Conservation (phyloP, 2,113 vertebrate species). For the Gorilla gorilla region DNA sequence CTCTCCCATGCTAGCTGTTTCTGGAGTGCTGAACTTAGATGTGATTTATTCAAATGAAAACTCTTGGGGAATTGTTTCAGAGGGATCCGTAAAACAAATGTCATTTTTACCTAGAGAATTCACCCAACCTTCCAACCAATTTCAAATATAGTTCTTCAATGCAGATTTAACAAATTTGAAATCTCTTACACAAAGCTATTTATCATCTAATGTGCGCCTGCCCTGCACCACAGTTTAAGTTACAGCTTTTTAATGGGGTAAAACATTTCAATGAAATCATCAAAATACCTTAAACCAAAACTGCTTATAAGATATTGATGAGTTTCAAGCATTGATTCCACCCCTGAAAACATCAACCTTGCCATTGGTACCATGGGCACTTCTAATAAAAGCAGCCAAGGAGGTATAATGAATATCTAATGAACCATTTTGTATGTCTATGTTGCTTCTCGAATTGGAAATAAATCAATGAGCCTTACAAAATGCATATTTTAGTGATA, state of each 20-base stretch:
- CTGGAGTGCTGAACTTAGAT: constrained; percentile 30
- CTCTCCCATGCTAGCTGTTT: neutral
- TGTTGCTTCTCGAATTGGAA: constrained; percentile 60
- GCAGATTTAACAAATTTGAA: constrained; percentile 76
- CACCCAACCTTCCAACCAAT: constrained; percentile 71
- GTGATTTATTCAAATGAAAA: constrained; percentile 70
- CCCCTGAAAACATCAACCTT: constrained; percentile 45
- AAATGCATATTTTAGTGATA: constrained; percentile 52
- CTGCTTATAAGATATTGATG: constrained; percentile 70
- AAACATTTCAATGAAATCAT: constrained; percentile 73
- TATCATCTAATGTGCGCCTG: constrained; percentile 64
- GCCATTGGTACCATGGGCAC: constrained; percentile 45
- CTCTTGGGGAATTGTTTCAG: constrained; percentile 60
- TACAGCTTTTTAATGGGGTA: constrained; percentile 74
- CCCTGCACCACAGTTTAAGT: constrained; percentile 62
- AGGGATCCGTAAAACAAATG: constrained; percentile 66
- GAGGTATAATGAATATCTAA: constrained; percentile 70
- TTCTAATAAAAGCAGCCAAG: constrained; percentile 70
- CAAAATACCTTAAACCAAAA: constrained; percentile 74
- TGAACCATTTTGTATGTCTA: constrained; percentile 66
- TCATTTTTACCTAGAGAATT: constrained; percentile 72
- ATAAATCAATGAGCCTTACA: constrained; percentile 74
- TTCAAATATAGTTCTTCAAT: constrained; percentile 74
- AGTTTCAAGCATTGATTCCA: constrained; percentile 65
- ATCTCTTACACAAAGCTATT: constrained; percentile 71